Evolutionary conservation across 2,113 vertebrate species (phyloP).

Genomic region (Thalassoma bifasciatum): DNA sequence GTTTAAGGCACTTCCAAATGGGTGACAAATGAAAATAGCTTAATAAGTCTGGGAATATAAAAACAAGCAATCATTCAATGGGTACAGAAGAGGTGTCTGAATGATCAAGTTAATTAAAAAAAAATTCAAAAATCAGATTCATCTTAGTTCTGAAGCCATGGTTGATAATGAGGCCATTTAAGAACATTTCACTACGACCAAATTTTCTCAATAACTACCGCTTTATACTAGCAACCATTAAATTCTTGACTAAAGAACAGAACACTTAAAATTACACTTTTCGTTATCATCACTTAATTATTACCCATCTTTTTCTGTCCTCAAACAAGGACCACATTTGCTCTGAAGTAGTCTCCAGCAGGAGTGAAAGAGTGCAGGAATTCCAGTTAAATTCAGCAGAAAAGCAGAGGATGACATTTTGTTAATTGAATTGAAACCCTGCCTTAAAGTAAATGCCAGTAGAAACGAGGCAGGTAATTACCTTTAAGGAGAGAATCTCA

Average conservation of each 20-base stretch:
- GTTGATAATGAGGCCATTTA: no score
- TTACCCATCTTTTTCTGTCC: neutral
- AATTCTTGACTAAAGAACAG: no score
- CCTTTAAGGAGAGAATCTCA: constrained; percentile 6
- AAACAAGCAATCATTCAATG: neutral
- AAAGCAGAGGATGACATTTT: constrained; percentile 18
- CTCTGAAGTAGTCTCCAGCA: neutral
- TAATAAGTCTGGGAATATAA: neutral
- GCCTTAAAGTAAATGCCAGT: constrained; percentile 28
- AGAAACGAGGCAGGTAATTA: constrained; percentile 28
- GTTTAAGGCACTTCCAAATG: neutral
- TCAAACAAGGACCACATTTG: constrained; percentile 4
- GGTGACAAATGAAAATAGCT: neutral
- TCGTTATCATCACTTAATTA: neutral
- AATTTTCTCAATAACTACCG: no score
- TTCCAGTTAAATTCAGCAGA: constrained; percentile 13
- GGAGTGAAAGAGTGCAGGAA: constrained; percentile 30
- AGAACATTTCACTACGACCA: no score
- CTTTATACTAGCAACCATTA: neutral
- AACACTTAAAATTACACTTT: neutral
- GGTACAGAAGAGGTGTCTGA: no score
- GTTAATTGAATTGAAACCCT: constrained; percentile 1
- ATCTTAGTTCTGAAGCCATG: no score
- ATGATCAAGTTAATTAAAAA: no score
- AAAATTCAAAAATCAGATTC: no score